Percentiles rank a stretch among this genome's conserved stretches.
Evolutionary conservation across 2,113 vertebrate species (phyloP).

Genomic region (Chelonoidis abingdonii): DNA sequence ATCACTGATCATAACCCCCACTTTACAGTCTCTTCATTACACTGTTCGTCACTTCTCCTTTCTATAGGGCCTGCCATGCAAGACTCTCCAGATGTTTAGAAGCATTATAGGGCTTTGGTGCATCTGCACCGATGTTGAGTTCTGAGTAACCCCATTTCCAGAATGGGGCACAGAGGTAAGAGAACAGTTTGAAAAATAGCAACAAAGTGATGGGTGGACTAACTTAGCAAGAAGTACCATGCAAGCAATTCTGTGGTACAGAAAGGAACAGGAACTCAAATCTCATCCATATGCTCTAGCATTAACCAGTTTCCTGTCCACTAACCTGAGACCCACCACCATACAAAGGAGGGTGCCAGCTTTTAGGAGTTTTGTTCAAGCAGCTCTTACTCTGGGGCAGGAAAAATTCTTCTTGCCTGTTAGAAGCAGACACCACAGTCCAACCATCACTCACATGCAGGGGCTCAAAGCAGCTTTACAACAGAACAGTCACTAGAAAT

Average conservation of each 20-base stretch:
- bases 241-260: not conserved
- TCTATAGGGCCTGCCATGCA: not conserved
- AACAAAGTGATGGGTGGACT: not conserved
- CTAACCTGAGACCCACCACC: not conserved
- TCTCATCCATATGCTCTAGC: not conserved
- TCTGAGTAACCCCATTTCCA: not conserved
- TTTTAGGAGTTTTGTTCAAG: not conserved
- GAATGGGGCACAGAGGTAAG: not conserved
- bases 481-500: not conserved
- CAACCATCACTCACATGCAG: not conserved
- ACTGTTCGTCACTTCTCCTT: not conserved
- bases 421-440: not conserved
- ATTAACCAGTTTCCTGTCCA: not conserved
- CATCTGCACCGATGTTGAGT: not conserved
- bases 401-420: not conserved
- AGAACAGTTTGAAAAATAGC: not conserved
- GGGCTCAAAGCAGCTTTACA: not conserved
- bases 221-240: not conserved
- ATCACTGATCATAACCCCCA: rapidly evolving
- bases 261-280: not conserved
- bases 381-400: not conserved
- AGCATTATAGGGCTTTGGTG: not conserved
- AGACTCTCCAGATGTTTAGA: not conserved
- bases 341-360: not conserved
- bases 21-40: not conserved